Conservation (phyloP, 2,888 invertebrate genomes). For the Glomeris marginata region DNA sequence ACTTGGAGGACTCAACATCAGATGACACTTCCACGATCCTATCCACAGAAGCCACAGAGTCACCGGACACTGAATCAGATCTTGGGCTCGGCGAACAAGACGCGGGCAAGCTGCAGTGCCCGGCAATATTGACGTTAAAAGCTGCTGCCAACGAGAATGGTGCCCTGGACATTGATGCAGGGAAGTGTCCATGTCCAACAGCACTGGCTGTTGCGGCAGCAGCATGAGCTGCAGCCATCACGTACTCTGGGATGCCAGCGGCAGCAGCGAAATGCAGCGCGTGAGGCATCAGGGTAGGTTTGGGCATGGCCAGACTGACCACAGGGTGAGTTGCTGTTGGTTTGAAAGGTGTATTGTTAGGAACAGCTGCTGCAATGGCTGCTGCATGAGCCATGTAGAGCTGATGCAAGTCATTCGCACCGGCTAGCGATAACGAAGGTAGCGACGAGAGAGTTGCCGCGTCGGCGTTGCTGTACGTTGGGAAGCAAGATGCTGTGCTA, state of each 20-base stretch:
- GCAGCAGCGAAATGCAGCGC: background rate
- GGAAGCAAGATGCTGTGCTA: background rate
- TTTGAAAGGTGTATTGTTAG: background rate
- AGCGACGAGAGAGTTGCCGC: background rate
- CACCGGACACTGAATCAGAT: slow-evolving; percentile 5
- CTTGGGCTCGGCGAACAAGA: slow-evolving; percentile 5
- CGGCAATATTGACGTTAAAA: background rate
- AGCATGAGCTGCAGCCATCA: background rate
- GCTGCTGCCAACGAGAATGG: background rate
- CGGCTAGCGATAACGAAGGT: background rate
- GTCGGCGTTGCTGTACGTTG: background rate
- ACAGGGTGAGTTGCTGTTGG: slow-evolving; percentile 3
- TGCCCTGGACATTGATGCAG: background rate
- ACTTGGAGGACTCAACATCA: slow-evolving; percentile 1
- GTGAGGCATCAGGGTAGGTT: slow-evolving; percentile 2
- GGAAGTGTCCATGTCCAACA: background rate
- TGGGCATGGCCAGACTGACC: slow-evolving; percentile 1
- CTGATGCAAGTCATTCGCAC: background rate
- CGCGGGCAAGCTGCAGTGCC: background rate
- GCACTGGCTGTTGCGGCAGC: background rate
- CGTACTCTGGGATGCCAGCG: background rate
- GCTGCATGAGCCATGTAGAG: background rate
- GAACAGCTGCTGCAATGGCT: background rate
- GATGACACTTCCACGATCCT: slow-evolving; percentile 6
- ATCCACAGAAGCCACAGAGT: slow-evolving; percentile 3